Percentiles rank a stretch among this genome's conserved stretches.
Conservation (phyloP, 2,797 vertebrate genomes). For the Pseudopleuronectes americanus region DNA sequence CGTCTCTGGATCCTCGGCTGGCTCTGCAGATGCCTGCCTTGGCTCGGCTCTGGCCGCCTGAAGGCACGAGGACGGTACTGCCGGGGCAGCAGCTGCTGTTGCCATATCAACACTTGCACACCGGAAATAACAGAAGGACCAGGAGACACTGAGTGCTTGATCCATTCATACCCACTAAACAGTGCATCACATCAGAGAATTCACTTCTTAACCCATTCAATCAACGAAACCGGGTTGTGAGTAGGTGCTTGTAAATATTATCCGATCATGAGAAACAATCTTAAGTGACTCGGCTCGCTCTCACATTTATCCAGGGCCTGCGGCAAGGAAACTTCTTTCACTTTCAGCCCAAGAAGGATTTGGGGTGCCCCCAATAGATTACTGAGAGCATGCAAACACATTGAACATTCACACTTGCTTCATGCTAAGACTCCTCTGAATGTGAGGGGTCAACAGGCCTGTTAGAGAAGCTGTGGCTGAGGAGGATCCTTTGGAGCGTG, state of each 20-base stretch:
- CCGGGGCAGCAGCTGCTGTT: slow-evolving; percentile 40
- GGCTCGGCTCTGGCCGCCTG: slow-evolving; percentile 8
- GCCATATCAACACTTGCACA: slow-evolving; percentile 12
- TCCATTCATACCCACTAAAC: slow-evolving; percentile 10
- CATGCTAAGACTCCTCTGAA: neutral
- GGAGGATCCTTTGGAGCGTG: no score
- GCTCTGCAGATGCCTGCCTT: slow-evolving; percentile 26
- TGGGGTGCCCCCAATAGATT: slow-evolving; percentile 33
- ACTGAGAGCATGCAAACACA: neutral
- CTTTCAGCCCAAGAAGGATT: slow-evolving; percentile 8
- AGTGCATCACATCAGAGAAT: neutral
- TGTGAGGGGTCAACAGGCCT: neutral
- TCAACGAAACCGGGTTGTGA: slow-evolving; percentile 1
- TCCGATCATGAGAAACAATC: neutral
- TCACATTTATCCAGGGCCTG: slow-evolving; percentile 10
- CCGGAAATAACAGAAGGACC: slow-evolving; percentile 38
- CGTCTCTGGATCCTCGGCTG: neutral
- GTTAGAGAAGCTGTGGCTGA: neutral
- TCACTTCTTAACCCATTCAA: slow-evolving; percentile 3
- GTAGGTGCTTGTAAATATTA: neutral
- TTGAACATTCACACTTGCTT: slow-evolving; percentile 12
- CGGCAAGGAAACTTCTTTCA: slow-evolving; percentile 1
- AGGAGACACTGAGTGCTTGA: neutral
- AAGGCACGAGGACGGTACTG: slow-evolving; percentile 5
- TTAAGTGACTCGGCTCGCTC: slow-evolving; percentile 11